These are phyloP conservation scores for Hyperopisus bebe DNA, from an alignment of 2,113 vertebrate genomes.

Conservation along the genomic window DNA sequence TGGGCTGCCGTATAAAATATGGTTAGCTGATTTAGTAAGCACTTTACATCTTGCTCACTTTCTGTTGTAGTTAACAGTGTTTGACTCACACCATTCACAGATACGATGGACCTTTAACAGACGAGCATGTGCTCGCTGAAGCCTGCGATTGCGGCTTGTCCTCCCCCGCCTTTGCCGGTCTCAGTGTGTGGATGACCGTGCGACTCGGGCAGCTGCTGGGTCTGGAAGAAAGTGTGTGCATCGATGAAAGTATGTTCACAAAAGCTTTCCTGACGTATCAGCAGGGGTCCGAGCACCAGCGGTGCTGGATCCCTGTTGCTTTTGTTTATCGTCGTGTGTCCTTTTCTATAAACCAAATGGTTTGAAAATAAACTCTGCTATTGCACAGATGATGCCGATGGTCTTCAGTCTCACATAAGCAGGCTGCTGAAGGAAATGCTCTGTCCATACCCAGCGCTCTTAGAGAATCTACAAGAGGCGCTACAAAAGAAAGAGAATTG, in stretches of 20 bases:
- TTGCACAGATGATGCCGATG: constrained; percentile 67
- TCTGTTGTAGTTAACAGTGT: neutral
- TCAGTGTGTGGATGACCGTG: constrained; percentile 76
- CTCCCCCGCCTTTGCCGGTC: constrained; percentile 74
- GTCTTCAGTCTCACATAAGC: constrained; percentile 76
- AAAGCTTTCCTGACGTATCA: neutral
- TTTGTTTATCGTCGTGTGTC: neutral
- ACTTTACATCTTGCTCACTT: neutral
- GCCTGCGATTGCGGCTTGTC: constrained; percentile 74
- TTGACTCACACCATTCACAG: constrained; percentile 45
- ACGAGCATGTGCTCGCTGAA: constrained; percentile 66
- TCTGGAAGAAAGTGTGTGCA: constrained; percentile 75
- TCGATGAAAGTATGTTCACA: constrained; percentile 47
- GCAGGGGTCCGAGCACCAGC: neutral
- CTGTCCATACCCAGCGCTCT: constrained; percentile 69
- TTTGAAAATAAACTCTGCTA: neutral
- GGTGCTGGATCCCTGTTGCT: no score
- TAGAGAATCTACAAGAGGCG: constrained; percentile 69
- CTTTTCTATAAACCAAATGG: neutral
- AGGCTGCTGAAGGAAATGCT: constrained; percentile 82
- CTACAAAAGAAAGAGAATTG: constrained; percentile 67
- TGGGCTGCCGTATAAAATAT: neutral
- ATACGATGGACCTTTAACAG: constrained; percentile 75
- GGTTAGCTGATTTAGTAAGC: neutral
- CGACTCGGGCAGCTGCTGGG: constrained; percentile 68